A percentile compares a stretch with the other conserved stretches of the same genome.
Evolutionary conservation across 2,888 invertebrate genomes (phyloP).

Genomic region (Prostheceraeus crozeri): DNA sequence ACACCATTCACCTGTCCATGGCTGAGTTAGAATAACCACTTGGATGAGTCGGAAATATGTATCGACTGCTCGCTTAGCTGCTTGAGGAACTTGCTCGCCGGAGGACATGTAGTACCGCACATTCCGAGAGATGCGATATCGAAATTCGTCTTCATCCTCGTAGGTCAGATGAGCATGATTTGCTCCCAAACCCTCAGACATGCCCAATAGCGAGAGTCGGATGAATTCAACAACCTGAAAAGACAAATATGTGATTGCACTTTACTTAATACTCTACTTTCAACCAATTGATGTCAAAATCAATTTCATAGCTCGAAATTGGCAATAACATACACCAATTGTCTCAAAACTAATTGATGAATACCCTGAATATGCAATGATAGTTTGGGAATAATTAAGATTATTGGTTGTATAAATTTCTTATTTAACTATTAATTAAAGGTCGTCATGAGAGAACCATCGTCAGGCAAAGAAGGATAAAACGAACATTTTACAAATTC

Average conservation of each 20-base stretch:
- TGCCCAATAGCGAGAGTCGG: conserved; percentile 19
- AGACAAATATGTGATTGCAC: neutral
- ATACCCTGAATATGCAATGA: too few relatives aligned
- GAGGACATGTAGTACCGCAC: conserved; percentile 24
- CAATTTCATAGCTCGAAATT: too few relatives aligned
- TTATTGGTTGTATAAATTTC: too few relatives aligned
- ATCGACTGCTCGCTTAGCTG: neutral
- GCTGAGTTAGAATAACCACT: conserved; percentile 26
- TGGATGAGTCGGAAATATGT: conserved; percentile 31
- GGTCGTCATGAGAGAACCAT: too few relatives aligned
- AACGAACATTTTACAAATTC: too few relatives aligned
- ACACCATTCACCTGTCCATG: neutral
- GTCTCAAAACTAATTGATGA: too few relatives aligned
- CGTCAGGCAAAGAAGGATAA: too few relatives aligned
- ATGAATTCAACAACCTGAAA: conserved; percentile 20
- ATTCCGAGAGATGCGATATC: conserved; percentile 25
- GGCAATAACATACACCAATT: too few relatives aligned
- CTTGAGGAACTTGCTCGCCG: neutral
- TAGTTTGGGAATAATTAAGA: too few relatives aligned
- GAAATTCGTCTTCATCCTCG: conserved; percentile 28
- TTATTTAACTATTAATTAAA: too few relatives aligned
- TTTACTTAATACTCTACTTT: neutral
- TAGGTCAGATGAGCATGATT: conserved; percentile 1
- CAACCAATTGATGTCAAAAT: too few relatives aligned
- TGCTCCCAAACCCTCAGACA: neutral